Evolutionary conservation across 2,113 vertebrate species (phyloP).

Genomic region (Hyperoodon ampullatus): DNA sequence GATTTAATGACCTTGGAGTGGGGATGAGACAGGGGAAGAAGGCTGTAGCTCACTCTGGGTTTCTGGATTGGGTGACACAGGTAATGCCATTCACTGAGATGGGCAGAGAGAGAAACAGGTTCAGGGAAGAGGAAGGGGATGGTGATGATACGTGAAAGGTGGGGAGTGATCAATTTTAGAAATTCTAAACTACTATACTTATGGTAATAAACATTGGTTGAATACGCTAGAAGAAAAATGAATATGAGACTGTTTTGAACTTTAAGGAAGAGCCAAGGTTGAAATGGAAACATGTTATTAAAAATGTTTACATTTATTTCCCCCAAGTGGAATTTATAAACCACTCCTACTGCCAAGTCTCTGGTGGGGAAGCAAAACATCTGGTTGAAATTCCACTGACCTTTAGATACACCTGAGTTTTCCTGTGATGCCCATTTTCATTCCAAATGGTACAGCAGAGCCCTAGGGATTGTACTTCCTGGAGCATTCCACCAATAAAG

Average conservation of each 20-base stretch:
- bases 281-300: slow-evolving; percentile 65
- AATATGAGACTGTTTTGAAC: slow-evolving; percentile 33
- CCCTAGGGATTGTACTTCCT: slow-evolving; percentile 66
- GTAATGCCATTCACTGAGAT: not conserved
- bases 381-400: slow-evolving; percentile 74
- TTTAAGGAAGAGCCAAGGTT: slow-evolving; percentile 58
- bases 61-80: not conserved
- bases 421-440: slow-evolving; percentile 70
- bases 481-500: slow-evolving; percentile 73
- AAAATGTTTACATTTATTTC: slow-evolving; percentile 69
- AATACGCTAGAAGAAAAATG: not conserved
- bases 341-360: not conserved
- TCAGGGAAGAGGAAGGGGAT: not conserved
- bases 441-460: slow-evolving; percentile 70
- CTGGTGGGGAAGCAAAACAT: slow-evolving; percentile 58
- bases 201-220: not conserved
- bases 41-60: not conserved
- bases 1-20: not conserved
- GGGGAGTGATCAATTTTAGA: not conserved
- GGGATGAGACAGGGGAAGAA: not conserved
- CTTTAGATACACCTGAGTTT: slow-evolving; percentile 71
- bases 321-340: slow-evolving; percentile 55
- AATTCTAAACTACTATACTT: slow-evolving; percentile 31
- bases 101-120: not conserved
- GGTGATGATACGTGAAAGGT: no score